Evolutionary conservation across 2,797 vertebrate genomes (phyloP).

Genomic region (Kryptolebias ocellatus): DNA sequence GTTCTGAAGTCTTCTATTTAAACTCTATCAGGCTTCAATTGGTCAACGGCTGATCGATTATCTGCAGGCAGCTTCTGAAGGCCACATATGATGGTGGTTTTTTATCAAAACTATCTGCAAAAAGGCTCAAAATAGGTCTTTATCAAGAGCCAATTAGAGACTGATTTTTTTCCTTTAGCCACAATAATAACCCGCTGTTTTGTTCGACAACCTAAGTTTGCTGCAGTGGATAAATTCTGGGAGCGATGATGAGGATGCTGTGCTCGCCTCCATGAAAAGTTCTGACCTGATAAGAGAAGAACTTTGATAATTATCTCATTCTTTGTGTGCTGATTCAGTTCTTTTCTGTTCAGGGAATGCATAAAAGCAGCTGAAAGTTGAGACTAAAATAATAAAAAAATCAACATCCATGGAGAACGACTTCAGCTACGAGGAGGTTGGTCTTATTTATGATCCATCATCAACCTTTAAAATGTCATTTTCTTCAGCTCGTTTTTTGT

Average conservation of each 20-base stretch:
- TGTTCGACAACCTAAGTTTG: too few relatives aligned
- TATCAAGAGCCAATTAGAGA: background rate
- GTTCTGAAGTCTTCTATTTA: slow-evolving; percentile 26
- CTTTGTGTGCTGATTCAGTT: background rate
- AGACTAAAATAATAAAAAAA: slow-evolving; percentile 14
- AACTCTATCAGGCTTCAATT: slow-evolving; percentile 34
- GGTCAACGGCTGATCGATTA: slow-evolving; percentile 57
- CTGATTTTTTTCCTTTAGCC: background rate
- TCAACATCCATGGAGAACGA: slow-evolving; percentile 70
- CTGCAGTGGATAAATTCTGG: background rate
- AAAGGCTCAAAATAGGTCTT: slow-evolving; percentile 1
- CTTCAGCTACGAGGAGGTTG: slow-evolving; percentile 72
- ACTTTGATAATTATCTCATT: background rate
- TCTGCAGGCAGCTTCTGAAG: slow-evolving; percentile 37
- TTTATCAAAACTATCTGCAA: slow-evolving; percentile 4
- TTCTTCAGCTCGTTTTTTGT: slow-evolving; percentile 4
- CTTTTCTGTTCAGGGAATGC: slow-evolving; percentile 60
- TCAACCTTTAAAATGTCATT: too few relatives aligned
- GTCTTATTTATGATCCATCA: slow-evolving; percentile 2
- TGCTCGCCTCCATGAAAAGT: slow-evolving; percentile 1
- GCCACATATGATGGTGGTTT: slow-evolving; percentile 10
- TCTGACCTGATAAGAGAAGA: background rate
- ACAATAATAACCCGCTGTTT: too few relatives aligned
- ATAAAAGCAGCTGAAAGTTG: slow-evolving; percentile 53
- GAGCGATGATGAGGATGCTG: background rate